Percentiles rank a stretch among this genome's conserved stretches.
These are phyloP conservation scores for Gonioctena quinquepunctata DNA, from an alignment of 1,140 invertebrate genomes.

Conservation along the genomic window DNA sequence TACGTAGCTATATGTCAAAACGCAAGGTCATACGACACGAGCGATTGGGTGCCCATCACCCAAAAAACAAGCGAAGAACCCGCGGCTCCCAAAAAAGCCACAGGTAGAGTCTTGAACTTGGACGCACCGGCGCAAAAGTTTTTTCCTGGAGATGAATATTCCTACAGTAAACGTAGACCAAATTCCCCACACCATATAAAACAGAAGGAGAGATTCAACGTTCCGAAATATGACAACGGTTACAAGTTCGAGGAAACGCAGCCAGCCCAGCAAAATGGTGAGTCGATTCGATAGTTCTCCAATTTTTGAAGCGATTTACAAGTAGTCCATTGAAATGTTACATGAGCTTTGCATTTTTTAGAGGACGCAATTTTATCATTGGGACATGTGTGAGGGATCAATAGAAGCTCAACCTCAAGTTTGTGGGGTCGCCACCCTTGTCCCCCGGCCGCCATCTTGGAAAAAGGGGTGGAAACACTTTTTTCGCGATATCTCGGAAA, in stretches of 20 bases:
- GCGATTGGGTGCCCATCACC: conserved; percentile 51
- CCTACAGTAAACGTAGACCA: conserved; percentile 21
- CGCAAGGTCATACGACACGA: conserved; percentile 41
- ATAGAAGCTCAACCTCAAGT: too few species aligned
- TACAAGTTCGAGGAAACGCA: conserved; percentile 39
- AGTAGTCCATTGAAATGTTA: too few species aligned
- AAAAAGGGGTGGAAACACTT: too few species aligned
- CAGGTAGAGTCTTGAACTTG: conserved; percentile 59
- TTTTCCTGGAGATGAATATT: conserved; percentile 54
- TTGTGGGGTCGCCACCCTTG: too few species aligned
- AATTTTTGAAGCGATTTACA: too few species aligned
- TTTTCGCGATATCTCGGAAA: too few species aligned
- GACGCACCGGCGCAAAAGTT: conserved; percentile 51
- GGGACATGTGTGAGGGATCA: too few species aligned
- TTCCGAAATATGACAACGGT: conserved; percentile 29
- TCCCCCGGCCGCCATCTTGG: too few species aligned
- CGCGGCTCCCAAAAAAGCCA: conserved; percentile 37
- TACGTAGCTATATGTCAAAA: conserved; percentile 30
- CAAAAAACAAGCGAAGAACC: conserved; percentile 24
- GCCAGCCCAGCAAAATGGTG: conserved; percentile 19
- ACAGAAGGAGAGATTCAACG: conserved; percentile 33
- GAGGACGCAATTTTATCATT: too few species aligned
- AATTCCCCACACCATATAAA: conserved; percentile 19
- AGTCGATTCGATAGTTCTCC: too few species aligned
- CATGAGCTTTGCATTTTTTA: too few species aligned